phyloP scores from a whole-genome alignment of 2,888 invertebrate genomes.

The Kuschelorhynchus macadamiae region DNA sequence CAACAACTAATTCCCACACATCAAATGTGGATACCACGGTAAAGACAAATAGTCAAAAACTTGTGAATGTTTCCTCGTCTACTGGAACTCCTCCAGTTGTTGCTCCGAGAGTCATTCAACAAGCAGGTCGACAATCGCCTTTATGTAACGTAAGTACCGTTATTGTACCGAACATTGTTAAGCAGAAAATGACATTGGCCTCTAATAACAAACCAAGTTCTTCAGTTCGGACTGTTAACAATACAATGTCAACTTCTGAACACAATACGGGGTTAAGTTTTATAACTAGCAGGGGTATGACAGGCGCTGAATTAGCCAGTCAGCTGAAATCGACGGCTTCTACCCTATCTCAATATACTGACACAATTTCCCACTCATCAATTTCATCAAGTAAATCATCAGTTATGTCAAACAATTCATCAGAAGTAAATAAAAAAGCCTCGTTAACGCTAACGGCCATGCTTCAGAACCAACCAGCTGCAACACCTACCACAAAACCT shows the following conservation, averaged over 20 bases:
- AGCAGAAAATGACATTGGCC: constrained; percentile 57
- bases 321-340: constrained; percentile 58
- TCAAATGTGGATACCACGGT: constrained; percentile 69
- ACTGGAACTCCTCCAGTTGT: constrained; percentile 59
- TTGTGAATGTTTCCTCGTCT: constrained; percentile 60
- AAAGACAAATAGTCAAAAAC: constrained; percentile 64
- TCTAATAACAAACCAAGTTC: constrained; percentile 48
- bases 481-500: constrained; percentile 65
- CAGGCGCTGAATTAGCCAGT: constrained; percentile 58
- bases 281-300: constrained; percentile 17
- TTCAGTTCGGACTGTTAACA: constrained; percentile 38
- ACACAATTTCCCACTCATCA: no score
- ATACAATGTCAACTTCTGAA: neutral
- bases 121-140: constrained; percentile 56
- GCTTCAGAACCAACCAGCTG: constrained; percentile 68
- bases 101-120: constrained; percentile 61
- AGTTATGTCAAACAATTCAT: constrained; percentile 39
- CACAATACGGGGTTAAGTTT: constrained; percentile 10
- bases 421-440: constrained; percentile 56
- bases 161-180: constrained; percentile 61
- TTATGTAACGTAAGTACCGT: constrained; percentile 59
- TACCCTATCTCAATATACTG: neutral
- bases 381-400: constrained; percentile 37
- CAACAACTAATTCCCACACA: constrained; percentile 71
- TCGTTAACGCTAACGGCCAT: constrained; percentile 68